phyloP scores from a whole-genome alignment of 2,797 vertebrate genomes.

The Siniperca obscura region DNA sequence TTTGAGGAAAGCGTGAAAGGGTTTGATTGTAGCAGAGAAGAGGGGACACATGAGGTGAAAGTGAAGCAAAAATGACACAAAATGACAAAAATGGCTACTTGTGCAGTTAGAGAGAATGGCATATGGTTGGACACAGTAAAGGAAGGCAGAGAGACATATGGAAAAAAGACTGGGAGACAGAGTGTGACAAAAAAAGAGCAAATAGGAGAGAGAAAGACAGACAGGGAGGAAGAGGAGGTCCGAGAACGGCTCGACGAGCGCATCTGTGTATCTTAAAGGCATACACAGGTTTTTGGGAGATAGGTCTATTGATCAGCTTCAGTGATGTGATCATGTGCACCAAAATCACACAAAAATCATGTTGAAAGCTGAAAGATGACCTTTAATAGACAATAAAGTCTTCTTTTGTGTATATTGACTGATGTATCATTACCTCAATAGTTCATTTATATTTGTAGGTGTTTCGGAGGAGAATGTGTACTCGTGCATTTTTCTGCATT shows the following conservation, averaged over 20 bases:
- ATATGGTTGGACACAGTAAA: conserved; percentile 35
- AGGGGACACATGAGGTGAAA: conserved; percentile 70
- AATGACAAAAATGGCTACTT: conserved; percentile 64
- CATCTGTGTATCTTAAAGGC: conserved; percentile 64
- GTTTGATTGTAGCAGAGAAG: conserved; percentile 75
- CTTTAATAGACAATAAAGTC: neutral
- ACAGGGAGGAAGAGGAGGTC: conserved; percentile 47
- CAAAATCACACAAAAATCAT: neutral
- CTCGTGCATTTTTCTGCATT: too few species aligned
- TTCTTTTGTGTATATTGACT: neutral
- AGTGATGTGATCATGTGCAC: neutral
- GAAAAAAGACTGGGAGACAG: conserved; percentile 65
- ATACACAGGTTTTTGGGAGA: conserved; percentile 30
- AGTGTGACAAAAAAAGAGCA: conserved; percentile 39
- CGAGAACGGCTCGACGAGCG: conserved; percentile 15
- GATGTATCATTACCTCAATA: neutral
- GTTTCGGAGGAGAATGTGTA: neutral
- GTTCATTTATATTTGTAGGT: neutral
- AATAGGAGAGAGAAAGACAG: conserved; percentile 42
- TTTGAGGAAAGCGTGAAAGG: conserved; percentile 78
- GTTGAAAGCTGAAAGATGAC: neutral
- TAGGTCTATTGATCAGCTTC: neutral
- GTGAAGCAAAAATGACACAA: conserved; percentile 68
- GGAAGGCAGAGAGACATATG: conserved; percentile 58
- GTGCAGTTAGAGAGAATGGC: conserved; percentile 47